These are phyloP conservation scores for Leuciscus idus DNA, from an alignment of 2,113 vertebrate genomes.

Conservation along the genomic window DNA sequence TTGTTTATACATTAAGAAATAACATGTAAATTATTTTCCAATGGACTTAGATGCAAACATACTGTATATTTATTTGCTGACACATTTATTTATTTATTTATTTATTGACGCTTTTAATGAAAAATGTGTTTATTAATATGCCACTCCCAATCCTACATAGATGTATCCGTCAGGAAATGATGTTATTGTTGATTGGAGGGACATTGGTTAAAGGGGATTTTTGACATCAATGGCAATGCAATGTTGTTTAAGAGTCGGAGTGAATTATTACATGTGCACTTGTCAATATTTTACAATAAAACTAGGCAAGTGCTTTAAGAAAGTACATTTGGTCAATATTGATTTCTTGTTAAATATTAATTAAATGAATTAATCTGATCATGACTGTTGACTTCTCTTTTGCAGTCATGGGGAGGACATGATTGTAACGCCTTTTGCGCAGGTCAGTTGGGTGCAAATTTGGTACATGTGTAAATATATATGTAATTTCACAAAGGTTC, in stretches of 20 bases:
- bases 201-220: not conserved
- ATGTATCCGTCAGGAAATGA: no score
- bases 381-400: slow-evolving; percentile 13
- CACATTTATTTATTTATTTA: no score
- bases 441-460: slow-evolving; percentile 75
- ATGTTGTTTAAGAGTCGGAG: not conserved
- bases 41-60: no score
- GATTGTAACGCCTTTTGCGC: slow-evolving; percentile 95
- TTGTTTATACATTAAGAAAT: no score
- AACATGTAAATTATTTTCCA: no score
- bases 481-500: not conserved
- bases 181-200: not conserved
- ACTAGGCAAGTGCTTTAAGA: not conserved
- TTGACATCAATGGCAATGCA: not conserved
- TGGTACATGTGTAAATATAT: not conserved
- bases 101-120: no score
- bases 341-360: not conserved
- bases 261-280: not conserved
- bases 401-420: slow-evolving; percentile 93
- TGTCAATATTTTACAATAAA: not conserved
- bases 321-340: not conserved
- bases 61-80: no score
- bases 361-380: not conserved
- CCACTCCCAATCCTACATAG: no score
- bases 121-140: no score